phyloP scores from a whole-genome alignment of 1,140 invertebrate species.

The Tetramorium simillimum region DNA sequence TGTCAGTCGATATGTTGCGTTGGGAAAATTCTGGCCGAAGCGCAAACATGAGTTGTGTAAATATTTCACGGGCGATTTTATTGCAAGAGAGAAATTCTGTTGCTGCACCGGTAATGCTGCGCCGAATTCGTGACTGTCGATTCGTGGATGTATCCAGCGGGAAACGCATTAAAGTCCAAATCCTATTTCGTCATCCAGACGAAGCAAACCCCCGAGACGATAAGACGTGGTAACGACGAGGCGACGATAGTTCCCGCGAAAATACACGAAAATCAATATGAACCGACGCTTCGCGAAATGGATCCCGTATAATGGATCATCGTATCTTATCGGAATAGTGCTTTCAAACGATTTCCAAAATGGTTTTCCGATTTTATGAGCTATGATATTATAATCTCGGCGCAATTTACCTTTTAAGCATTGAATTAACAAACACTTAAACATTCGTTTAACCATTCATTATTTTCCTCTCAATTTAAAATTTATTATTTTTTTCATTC shows the following conservation, averaged over 20 bases:
- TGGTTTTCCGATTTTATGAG: slow-evolving; percentile 54
- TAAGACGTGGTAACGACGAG: slow-evolving; percentile 59
- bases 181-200: slow-evolving; percentile 59
- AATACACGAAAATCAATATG: slow-evolving; percentile 60
- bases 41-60: slow-evolving; percentile 53
- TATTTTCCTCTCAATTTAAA: background rate
- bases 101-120: slow-evolving; percentile 21
- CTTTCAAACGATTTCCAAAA: slow-evolving; percentile 54
- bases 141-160: slow-evolving; percentile 49
- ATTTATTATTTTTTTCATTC: background rate
- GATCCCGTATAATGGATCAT: slow-evolving; percentile 52
- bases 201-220: slow-evolving; percentile 47
- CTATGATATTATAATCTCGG: slow-evolving; percentile 19
- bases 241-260: slow-evolving; percentile 47
- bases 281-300: slow-evolving; percentile 49
- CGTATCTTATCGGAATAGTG: slow-evolving; percentile 50
- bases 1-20: slow-evolving; percentile 12
- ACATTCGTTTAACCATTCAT: background rate
- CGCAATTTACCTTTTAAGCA: background rate
- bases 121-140: slow-evolving; percentile 57
- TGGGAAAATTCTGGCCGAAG: slow-evolving; percentile 20
- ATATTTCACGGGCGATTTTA: slow-evolving; percentile 55
- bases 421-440: slow-evolving; percentile 25
- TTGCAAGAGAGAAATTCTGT: slow-evolving; percentile 51
- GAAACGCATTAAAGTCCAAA: slow-evolving; percentile 60